phyloP scores from a whole-genome alignment of 1,140 invertebrate species.

The Hylaeus anthracinus region DNA sequence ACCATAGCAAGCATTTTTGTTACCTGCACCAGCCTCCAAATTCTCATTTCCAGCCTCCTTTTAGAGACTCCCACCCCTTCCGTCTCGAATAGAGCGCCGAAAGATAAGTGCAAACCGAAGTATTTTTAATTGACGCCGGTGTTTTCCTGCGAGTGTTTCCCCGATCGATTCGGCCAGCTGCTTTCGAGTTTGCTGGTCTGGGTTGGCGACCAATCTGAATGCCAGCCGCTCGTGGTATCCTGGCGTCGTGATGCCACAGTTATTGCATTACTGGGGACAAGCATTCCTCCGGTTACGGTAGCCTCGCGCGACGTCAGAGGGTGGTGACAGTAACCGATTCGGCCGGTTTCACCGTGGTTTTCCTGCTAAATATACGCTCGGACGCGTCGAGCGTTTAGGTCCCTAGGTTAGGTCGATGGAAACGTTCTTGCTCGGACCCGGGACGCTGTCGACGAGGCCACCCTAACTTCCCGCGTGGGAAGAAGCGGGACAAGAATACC shows the following conservation, averaged over 20 bases:
- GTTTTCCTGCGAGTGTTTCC: slow-evolving; percentile 4
- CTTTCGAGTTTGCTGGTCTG: slow-evolving; percentile 29
- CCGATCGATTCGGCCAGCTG: slow-evolving; percentile 37
- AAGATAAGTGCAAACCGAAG: slow-evolving; percentile 3
- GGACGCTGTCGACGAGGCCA: no score
- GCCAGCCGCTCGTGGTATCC: slow-evolving; percentile 63
- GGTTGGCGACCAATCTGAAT: slow-evolving; percentile 60
- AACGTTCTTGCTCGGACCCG: slow-evolving; percentile 2
- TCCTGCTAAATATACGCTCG: slow-evolving; percentile 52
- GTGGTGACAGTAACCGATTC: slow-evolving; percentile 38
- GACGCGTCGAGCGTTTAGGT: background rate
- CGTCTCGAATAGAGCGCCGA: background rate
- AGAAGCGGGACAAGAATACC: background rate
- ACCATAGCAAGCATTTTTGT: no score
- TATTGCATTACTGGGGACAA: slow-evolving; percentile 66
- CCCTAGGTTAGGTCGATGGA: background rate
- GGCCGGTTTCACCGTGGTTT: slow-evolving; percentile 48
- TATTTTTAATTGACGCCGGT: slow-evolving; percentile 19
- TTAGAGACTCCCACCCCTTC: no score
- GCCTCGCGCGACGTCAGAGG: slow-evolving; percentile 41
- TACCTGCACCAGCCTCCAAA: no score
- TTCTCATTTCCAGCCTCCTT: no score
- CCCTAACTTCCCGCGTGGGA: background rate
- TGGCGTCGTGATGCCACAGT: slow-evolving; percentile 66
- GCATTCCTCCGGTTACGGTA: slow-evolving; percentile 58